A percentile compares a stretch with the other conserved stretches of the same genome.
Evolutionary conservation across 2,888 invertebrate species (phyloP).

Genomic region (Lymantria dispar): DNA sequence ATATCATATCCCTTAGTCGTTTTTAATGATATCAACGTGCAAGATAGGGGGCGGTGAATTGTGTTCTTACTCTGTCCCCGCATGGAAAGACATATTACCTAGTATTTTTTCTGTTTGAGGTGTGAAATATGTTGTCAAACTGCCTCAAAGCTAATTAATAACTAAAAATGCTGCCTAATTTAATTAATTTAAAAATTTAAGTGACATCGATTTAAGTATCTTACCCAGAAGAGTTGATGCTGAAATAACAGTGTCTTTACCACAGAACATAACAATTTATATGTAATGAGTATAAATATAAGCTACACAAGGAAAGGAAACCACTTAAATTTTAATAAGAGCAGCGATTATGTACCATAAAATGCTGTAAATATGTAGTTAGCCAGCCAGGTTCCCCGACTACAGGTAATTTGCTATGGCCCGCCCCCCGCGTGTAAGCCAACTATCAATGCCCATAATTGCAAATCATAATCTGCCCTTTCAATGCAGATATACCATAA

Average conservation of each 20-base stretch:
- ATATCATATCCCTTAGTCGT: too few species aligned
- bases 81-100: too few species aligned
- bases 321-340: constrained; percentile 80
- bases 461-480: constrained; percentile 28
- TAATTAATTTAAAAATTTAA: too few species aligned
- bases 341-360: constrained; percentile 76
- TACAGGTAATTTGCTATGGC: constrained; percentile 50
- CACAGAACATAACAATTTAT: constrained; percentile 48
- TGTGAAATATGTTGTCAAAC: too few species aligned
- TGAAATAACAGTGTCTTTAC: constrained; percentile 28
- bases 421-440: constrained; percentile 26
- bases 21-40: too few species aligned
- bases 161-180: too few species aligned
- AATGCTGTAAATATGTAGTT: constrained; percentile 77
- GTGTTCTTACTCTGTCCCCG: too few species aligned
- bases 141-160: too few species aligned
- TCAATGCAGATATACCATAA: constrained; percentile 1
- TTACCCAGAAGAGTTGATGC: not conserved
- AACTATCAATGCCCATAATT: constrained; percentile 31
- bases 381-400: constrained; percentile 57
- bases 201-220: too few species aligned
- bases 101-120: too few species aligned
- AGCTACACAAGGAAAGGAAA: constrained; percentile 64
- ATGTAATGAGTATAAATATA: constrained; percentile 20
- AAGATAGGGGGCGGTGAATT: too few species aligned